These are phyloP conservation scores for Meghimatium bilineatum DNA, from an alignment of 2,888 invertebrate species.

Conservation along the genomic window DNA sequence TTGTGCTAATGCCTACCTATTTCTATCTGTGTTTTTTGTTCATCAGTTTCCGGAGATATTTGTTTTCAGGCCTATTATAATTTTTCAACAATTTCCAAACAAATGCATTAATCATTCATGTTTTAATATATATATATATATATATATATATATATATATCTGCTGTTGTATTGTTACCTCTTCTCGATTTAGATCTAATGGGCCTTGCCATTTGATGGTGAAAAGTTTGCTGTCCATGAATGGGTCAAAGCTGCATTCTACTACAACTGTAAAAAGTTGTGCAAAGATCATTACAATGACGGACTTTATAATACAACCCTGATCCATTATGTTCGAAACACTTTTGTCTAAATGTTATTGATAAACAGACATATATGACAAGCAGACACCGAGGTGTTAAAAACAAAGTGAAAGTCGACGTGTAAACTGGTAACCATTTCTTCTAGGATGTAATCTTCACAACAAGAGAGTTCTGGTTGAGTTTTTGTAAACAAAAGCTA, in stretches of 20 bases:
- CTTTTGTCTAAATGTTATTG: background rate
- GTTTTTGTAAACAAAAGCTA: too few relatives aligned
- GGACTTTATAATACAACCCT: conserved; percentile 2
- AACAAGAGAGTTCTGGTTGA: background rate
- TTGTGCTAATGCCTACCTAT: too few relatives aligned
- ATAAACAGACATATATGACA: background rate
- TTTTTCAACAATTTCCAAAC: too few relatives aligned
- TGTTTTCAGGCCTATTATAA: too few relatives aligned
- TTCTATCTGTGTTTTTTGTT: too few relatives aligned
- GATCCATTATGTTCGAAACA: background rate
- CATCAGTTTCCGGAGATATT: too few relatives aligned
- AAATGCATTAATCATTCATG: too few relatives aligned
- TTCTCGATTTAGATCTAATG: conserved; percentile 50
- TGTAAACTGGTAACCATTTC: conserved; percentile 37
- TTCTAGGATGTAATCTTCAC: background rate
- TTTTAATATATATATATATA: too few relatives aligned
- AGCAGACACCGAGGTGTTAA: background rate
- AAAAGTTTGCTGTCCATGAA: conserved; percentile 68
- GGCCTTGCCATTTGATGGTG: conserved; percentile 69
- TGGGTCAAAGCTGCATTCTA: conserved; percentile 60
- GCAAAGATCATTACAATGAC: background rate
- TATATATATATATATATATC: too few relatives aligned
- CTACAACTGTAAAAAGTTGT: conserved; percentile 7
- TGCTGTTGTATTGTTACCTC: conserved; percentile 27
- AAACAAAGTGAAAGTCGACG: conserved; percentile 40